These are phyloP conservation scores for Conopomorpha cramerella DNA, from an alignment of 1,140 invertebrate species.

Conservation along the genomic window DNA sequence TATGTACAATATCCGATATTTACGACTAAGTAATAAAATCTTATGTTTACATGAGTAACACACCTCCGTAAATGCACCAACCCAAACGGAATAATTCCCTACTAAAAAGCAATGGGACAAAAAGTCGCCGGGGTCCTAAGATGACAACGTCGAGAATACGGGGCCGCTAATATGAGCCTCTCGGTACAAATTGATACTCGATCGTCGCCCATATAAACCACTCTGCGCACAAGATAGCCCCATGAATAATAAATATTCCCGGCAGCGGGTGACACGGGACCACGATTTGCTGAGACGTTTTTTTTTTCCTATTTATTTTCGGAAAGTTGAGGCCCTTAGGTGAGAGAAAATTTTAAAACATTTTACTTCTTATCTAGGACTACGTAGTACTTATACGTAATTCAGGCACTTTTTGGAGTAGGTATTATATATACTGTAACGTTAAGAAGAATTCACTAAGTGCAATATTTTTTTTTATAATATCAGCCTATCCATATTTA, in stretches of 20 bases:
- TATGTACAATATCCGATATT: too few relatives aligned
- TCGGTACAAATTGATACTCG: conserved; percentile 57
- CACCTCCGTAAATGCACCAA: background rate
- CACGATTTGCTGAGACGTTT: conserved; percentile 8
- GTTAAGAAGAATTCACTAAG: too few relatives aligned
- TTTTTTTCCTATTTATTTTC: too few relatives aligned
- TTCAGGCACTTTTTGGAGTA: too few relatives aligned
- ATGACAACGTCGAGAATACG: conserved; percentile 1
- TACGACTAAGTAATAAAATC: too few relatives aligned
- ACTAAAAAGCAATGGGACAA: background rate
- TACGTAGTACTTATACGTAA: too few relatives aligned
- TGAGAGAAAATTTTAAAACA: too few relatives aligned
- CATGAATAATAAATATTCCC: conserved; percentile 58
- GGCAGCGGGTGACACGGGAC: conserved; percentile 23
- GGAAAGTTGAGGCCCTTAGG: too few relatives aligned
- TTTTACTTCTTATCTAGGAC: too few relatives aligned
- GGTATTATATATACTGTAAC: too few relatives aligned
- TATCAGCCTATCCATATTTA: too few relatives aligned
- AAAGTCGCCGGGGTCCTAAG: background rate
- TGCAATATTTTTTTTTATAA: too few relatives aligned
- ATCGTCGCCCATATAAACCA: conserved; percentile 60
- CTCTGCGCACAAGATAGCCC: conserved; percentile 45
- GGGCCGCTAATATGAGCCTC: conserved; percentile 48
- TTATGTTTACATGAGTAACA: conserved; percentile 7
- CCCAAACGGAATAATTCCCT: background rate